Evolutionary conservation across 2,113 vertebrate genomes (phyloP).

Genomic region (Barnardius zonarius): DNA sequence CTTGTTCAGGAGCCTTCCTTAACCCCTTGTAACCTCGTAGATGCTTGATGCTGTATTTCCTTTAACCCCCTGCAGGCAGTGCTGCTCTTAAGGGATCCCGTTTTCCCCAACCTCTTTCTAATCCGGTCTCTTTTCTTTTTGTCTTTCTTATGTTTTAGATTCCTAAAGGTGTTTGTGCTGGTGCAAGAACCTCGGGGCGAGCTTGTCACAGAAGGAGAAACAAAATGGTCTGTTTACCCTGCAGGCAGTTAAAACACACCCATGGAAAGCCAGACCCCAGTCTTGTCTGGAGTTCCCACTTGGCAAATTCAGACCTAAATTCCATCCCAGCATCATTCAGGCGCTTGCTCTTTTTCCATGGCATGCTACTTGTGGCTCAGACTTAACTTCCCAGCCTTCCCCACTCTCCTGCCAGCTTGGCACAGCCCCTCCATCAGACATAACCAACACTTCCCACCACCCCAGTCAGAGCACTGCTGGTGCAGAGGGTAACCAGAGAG

Average conservation of each 20-base stretch:
- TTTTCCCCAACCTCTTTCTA: constrained; percentile 7
- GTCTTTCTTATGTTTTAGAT: constrained; percentile 86
- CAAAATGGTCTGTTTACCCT: constrained; percentile 66
- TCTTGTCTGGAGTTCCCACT: constrained; percentile 53
- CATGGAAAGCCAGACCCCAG: constrained; percentile 32
- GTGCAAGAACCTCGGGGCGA: constrained; percentile 83
- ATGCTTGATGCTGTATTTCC: background rate
- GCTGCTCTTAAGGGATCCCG: background rate
- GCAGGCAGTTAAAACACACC: constrained; percentile 55
- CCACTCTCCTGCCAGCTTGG: background rate
- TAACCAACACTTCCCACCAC: background rate
- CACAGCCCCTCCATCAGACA: background rate
- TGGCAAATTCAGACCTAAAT: constrained; percentile 36
- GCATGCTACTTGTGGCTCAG: constrained; percentile 56
- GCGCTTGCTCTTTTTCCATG: constrained; percentile 39
- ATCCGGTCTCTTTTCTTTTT: constrained; percentile 51
- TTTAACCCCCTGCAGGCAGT: background rate
- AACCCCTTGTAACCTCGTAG: background rate
- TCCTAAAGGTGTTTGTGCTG: constrained; percentile 86
- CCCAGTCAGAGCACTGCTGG: background rate
- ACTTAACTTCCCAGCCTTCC: background rate
- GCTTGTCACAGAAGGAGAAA: constrained; percentile 80
- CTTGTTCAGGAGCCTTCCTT: background rate
- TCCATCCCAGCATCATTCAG: constrained; percentile 22
- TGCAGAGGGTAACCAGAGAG: background rate